A percentile compares a stretch with the other conserved stretches of the same genome.
phyloP scores from a whole-genome alignment of 2,888 invertebrate species.

The Dendrolimus houi region DNA sequence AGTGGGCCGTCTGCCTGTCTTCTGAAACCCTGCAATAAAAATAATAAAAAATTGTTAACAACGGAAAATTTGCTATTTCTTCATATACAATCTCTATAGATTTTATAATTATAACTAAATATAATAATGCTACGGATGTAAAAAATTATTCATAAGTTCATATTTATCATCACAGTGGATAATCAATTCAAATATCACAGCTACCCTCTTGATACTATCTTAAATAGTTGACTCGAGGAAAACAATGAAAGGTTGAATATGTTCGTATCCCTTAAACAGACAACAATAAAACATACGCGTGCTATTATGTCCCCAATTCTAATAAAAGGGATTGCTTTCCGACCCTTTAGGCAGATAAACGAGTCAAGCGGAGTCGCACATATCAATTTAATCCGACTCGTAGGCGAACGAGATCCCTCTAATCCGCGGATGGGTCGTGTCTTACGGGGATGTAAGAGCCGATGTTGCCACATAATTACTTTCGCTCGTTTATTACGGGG shows the following conservation, averaged over 20 bases:
- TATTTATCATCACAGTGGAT: constrained; percentile 16
- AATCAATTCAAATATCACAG: constrained; percentile 20
- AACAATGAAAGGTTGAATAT: constrained; percentile 45
- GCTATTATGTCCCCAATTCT: constrained; percentile 58
- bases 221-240: constrained; percentile 41
- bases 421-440: constrained; percentile 56
- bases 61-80: too few relatives aligned
- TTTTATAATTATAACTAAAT: too few relatives aligned
- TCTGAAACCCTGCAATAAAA: too few relatives aligned
- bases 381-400: constrained; percentile 68
- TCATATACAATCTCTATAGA: too few relatives aligned
- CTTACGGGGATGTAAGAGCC: constrained; percentile 43
- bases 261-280: constrained; percentile 30
- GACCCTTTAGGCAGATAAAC: constrained; percentile 66
- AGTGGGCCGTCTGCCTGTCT: too few relatives aligned
- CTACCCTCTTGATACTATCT: constrained; percentile 31
- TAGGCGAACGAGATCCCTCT: constrained; percentile 56
- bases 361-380: constrained; percentile 59
- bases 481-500: constrained; percentile 35
- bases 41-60: too few relatives aligned
- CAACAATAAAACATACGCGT: constrained; percentile 57
- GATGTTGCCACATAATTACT: constrained; percentile 69
- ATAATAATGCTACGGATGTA: too few relatives aligned
- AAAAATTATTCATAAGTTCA: not conserved
- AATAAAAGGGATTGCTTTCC: constrained; percentile 64